These are phyloP conservation scores for Anas platyrhynchos DNA, from an alignment of 2,113 vertebrate species.

Conservation along the genomic window DNA sequence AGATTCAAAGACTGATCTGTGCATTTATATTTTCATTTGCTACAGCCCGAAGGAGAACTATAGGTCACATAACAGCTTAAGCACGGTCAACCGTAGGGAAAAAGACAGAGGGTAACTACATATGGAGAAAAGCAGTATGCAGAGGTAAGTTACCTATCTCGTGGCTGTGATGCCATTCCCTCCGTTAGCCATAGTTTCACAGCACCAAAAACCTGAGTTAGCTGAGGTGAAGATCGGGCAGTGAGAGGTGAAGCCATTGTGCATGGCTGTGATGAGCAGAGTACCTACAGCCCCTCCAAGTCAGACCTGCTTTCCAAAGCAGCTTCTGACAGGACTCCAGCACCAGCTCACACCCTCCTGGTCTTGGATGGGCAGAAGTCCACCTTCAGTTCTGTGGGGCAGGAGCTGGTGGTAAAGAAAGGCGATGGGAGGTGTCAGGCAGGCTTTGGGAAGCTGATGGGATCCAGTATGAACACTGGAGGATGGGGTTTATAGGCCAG, in stretches of 20 bases:
- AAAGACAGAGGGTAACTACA: background rate
- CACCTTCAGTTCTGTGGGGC: background rate
- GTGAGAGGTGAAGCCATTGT: background rate
- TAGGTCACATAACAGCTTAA: background rate
- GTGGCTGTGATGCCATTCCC: background rate
- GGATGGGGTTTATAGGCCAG: background rate
- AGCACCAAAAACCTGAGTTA: background rate
- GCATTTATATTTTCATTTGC: background rate
- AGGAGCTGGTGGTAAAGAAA: background rate
- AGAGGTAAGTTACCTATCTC: background rate
- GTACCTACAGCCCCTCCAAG: accelerated
- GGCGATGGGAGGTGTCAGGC: background rate
- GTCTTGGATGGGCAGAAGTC: background rate
- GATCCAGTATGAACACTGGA: background rate
- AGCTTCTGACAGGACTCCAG: background rate
- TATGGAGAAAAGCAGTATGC: background rate
- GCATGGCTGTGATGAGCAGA: accelerated
- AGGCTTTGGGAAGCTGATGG: background rate
- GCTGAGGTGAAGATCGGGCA: background rate
- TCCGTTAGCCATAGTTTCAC: background rate
- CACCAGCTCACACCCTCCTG: background rate
- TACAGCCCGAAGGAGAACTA: background rate
- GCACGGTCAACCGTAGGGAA: background rate
- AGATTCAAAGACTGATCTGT: background rate
- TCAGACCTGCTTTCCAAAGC: background rate